phyloP scores from a whole-genome alignment of 2,888 invertebrate species.

The Stomorhina lunata region DNA sequence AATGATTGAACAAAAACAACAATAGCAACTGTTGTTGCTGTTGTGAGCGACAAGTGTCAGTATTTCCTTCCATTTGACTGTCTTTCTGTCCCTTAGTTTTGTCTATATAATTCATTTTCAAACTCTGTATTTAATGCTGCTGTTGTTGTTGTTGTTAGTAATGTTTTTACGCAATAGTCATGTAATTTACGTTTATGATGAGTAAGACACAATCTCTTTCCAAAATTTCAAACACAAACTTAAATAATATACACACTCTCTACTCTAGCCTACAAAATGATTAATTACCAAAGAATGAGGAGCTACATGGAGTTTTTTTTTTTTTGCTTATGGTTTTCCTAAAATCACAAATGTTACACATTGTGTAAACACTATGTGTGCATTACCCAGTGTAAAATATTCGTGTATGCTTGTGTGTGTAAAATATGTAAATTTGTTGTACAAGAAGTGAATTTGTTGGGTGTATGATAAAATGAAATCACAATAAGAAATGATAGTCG shows the following conservation, averaged over 20 bases:
- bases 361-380: background rate
- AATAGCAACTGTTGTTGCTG: slow-evolving; percentile 10
- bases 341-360: slow-evolving; percentile 20
- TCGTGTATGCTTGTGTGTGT: background rate
- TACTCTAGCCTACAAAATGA: slow-evolving; percentile 71
- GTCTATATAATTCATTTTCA: slow-evolving; percentile 30
- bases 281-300: slow-evolving; percentile 78
- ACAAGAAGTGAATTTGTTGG: slow-evolving; percentile 27
- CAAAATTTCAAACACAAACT: background rate
- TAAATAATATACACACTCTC: background rate
- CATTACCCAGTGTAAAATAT: background rate
- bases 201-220: slow-evolving; percentile 60
- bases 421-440: slow-evolving; percentile 28
- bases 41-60: slow-evolving; percentile 52
- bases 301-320: slow-evolving; percentile 69
- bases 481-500: slow-evolving; percentile 13
- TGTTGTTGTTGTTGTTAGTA: slow-evolving; percentile 1
- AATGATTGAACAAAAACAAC: slow-evolving; percentile 33
- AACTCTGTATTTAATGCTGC: slow-evolving; percentile 14
- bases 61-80: background rate
- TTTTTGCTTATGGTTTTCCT: slow-evolving; percentile 42
- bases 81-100: background rate
- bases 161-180: slow-evolving; percentile 34
- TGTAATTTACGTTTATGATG: slow-evolving; percentile 75
- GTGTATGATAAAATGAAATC: slow-evolving; percentile 10